Conservation (phyloP, 2,113 vertebrate genomes). For the Cricetomys ansorgei region DNA sequence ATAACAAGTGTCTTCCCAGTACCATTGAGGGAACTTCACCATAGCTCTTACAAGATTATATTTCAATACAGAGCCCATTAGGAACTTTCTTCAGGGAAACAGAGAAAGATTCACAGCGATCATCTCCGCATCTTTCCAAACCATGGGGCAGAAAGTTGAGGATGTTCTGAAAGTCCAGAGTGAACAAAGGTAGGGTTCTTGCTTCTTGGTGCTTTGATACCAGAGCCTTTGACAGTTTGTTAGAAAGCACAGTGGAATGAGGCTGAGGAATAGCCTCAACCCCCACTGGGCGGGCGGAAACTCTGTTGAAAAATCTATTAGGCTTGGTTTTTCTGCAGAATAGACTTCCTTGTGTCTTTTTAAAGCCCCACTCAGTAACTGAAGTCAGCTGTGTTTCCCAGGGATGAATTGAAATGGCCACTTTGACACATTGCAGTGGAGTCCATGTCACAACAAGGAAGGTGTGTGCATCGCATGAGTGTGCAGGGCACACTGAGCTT, state of each 20-base stretch:
- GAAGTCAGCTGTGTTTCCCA: not conserved
- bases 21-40: not conserved
- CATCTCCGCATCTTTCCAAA: not conserved
- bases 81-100: not conserved
- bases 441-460: not conserved
- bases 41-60: not conserved
- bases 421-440: not conserved
- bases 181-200: not conserved
- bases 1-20: not conserved
- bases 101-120: not conserved
- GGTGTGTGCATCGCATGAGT: not conserved
- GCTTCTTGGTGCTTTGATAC: not conserved
- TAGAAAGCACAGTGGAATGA: not conserved
- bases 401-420: not conserved
- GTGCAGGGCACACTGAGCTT: not conserved
- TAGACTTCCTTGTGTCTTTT: not conserved
- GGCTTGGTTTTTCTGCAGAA: no score
- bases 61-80: not conserved
- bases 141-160: not conserved
- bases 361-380: not conserved
- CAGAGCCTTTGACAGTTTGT: not conserved
- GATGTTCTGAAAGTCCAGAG: not conserved
- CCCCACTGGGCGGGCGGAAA: not conserved
- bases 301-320: not conserved
- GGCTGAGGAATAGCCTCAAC: not conserved